Conservation (phyloP, 2,797 vertebrate species). For the Periparus ater region DNA sequence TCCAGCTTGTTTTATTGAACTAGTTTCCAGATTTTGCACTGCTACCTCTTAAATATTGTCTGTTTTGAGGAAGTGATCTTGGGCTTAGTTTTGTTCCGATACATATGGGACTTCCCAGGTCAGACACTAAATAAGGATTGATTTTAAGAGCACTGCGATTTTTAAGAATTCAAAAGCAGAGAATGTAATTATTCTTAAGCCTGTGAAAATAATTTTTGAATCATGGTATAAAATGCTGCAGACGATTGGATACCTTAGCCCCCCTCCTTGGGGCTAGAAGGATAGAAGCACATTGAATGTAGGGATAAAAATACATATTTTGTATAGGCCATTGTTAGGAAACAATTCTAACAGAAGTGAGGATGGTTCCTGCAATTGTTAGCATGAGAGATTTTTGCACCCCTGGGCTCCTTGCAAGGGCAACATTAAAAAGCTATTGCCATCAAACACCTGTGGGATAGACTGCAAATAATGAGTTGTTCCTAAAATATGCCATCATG, state of each 20-base stretch:
- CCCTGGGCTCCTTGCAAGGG: background rate
- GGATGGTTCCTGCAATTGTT: slow-evolving; percentile 13
- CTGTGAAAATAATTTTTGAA: background rate
- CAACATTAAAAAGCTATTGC: slow-evolving; percentile 2
- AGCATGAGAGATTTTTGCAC: background rate
- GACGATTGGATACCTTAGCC: background rate
- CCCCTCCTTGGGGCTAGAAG: background rate
- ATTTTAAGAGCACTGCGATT: background rate
- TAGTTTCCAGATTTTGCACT: background rate
- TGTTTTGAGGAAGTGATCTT: background rate
- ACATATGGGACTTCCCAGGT: background rate
- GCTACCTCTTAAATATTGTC: background rate
- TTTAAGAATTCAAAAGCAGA: background rate
- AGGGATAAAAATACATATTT: slow-evolving; percentile 6
- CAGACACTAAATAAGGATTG: background rate
- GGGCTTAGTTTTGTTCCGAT: background rate
- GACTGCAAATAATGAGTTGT: background rate
- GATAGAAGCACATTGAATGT: background rate
- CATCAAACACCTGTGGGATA: slow-evolving; percentile 18
- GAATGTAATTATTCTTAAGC: background rate
- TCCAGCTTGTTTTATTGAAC: background rate
- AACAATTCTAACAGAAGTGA: background rate
- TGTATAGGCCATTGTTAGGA: slow-evolving; percentile 14
- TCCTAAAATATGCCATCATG: background rate
- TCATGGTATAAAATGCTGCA: background rate